A percentile compares a stretch with the other conserved stretches of the same genome.
phyloP scores from a whole-genome alignment of 2,113 vertebrate species.

The Poecilia latipinna region DNA sequence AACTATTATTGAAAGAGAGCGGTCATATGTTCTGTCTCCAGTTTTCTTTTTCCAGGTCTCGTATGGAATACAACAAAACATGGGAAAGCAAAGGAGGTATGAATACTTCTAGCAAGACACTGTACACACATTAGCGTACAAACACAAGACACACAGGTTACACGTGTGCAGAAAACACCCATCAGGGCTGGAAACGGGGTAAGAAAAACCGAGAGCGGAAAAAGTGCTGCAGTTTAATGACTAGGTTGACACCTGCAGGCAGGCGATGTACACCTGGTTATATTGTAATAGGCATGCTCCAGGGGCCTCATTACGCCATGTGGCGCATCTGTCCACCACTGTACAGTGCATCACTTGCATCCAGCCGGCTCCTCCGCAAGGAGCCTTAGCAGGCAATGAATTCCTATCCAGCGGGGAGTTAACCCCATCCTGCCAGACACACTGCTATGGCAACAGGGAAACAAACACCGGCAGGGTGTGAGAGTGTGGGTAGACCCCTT shows the following conservation, averaged over 20 bases:
- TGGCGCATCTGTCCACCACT: slow-evolving; percentile 55
- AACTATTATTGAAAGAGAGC: background rate
- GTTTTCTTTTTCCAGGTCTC: too few species aligned
- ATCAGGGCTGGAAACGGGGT: slow-evolving; percentile 37
- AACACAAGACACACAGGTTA: slow-evolving; percentile 13
- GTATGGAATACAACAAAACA: background rate
- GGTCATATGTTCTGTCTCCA: background rate
- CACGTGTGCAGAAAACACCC: slow-evolving; percentile 54
- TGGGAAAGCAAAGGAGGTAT: background rate
- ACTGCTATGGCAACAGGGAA: slow-evolving; percentile 57
- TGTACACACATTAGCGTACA: slow-evolving; percentile 1
- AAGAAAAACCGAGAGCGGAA: slow-evolving; percentile 53
- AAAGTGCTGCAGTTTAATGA: slow-evolving; percentile 66
- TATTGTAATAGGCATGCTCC: slow-evolving; percentile 63
- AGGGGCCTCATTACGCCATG: slow-evolving; percentile 51
- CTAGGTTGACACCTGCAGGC: slow-evolving; percentile 72
- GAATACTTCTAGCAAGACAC: background rate
- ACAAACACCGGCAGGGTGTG: slow-evolving; percentile 53
- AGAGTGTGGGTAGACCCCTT: slow-evolving; percentile 9
- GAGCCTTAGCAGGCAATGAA: slow-evolving; percentile 30
- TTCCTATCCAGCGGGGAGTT: slow-evolving; percentile 39
- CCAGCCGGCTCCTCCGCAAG: slow-evolving; percentile 31
- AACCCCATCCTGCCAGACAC: slow-evolving; percentile 23
- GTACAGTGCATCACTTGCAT: slow-evolving; percentile 45
- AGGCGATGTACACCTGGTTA: slow-evolving; percentile 71